Base-by-base conservation (phyloP, 2,113 vertebrate genomes). In the Hippocampus abdominalis region DNA sequence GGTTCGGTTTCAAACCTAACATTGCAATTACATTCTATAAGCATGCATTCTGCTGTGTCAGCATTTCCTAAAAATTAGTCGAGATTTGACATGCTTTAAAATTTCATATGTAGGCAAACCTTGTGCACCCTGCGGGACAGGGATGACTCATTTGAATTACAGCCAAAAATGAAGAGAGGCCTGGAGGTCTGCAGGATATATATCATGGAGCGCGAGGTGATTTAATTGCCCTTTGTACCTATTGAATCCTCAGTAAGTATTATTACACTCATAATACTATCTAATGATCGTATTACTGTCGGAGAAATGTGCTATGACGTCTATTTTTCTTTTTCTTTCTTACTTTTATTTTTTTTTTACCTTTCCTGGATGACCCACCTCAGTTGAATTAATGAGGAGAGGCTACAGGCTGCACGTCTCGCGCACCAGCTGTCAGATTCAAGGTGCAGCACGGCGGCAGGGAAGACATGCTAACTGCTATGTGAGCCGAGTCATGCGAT, bases 331-430 rank as follows among this genome's bases (percentile, higher is more conserved):
- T 73, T 71, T 72, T 62, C 27, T 60, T n/a, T 54, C 21, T n/a
- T 39, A 6, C 1, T 61, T 40, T 10, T 25, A n/a, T 10, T 39
- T 44, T n/a, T 72, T 70, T 67, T 70, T 69, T 13, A 18, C 46
- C 20, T 20, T 10, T 53, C 39, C 11, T 42, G 60, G 62, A 76
- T 86, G 82, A 84, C 81, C 74, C 71, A 83, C 81, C 83, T 73
- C 66, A 68, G 74, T 49, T 60, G 78, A 87, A 82, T 89, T 81
- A 84, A 87, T 86, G 82, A 88, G 79, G 70, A 74, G 46, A 76
- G 70, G 70, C 68, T 76, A 51, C 63, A 71, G 70, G 60, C 29
- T 40, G 40, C 63, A 69, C 76, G 69, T 62, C 68, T 40, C 48
- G 59, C 69, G 29, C 53, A 56, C 68, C 66, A 74, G 81, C 86